Evolutionary conservation across 2,113 vertebrate genomes (phyloP).

Genomic region (Poeciliopsis turrubarensis): DNA sequence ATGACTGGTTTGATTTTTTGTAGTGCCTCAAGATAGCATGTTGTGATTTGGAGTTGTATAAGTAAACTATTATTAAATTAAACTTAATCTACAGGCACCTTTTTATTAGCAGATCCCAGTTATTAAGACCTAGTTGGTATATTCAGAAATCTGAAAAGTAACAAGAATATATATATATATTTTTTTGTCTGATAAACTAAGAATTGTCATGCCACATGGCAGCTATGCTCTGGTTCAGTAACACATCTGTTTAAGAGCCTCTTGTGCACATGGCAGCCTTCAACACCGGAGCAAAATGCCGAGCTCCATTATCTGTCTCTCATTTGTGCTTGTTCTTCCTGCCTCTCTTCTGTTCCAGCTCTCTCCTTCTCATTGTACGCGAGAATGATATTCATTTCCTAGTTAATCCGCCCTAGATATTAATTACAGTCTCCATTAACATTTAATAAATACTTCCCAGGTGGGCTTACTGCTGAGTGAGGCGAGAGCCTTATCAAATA

Average conservation of each 20-base stretch:
- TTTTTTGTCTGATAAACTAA: slow-evolving; percentile 1
- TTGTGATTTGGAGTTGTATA: neutral
- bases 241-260: slow-evolving; percentile 28
- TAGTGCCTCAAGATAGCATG: neutral
- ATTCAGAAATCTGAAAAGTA: slow-evolving; percentile 20
- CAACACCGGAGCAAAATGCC: slow-evolving; percentile 37
- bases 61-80: no score
- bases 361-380: slow-evolving; percentile 18
- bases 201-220: slow-evolving; percentile 3
- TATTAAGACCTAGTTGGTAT: slow-evolving; percentile 21
- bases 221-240: slow-evolving; percentile 20
- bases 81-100: no score
- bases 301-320: slow-evolving; percentile 43
- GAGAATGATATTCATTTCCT: slow-evolving; percentile 60
- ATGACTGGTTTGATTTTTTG: neutral
- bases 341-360: slow-evolving; percentile 6
- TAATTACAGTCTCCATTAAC: slow-evolving; percentile 79
- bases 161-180: neutral
- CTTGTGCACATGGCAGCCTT: slow-evolving; percentile 24
- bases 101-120: neutral
- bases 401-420: slow-evolving; percentile 72
- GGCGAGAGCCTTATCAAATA: slow-evolving; percentile 76
- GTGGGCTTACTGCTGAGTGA: slow-evolving; percentile 74
- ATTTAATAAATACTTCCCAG: slow-evolving; percentile 79
- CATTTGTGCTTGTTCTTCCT: slow-evolving; percentile 24